Evolutionary conservation across 2,113 vertebrate genomes (phyloP).

Genomic region (Daboia siamensis): DNA sequence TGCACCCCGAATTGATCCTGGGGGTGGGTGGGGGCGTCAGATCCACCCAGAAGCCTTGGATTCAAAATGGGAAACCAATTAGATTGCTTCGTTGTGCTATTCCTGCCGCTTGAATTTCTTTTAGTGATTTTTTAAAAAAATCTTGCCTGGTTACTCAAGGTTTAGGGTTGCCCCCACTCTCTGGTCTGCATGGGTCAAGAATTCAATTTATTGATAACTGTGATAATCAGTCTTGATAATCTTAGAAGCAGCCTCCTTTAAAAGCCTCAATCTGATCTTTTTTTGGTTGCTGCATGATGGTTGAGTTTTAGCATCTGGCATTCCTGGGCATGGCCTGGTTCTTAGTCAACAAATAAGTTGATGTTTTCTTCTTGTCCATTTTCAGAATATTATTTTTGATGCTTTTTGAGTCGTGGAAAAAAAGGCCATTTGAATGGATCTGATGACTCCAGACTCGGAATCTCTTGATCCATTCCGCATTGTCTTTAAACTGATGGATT

Average conservation of each 20-base stretch:
- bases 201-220: background rate
- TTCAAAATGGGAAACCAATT: background rate
- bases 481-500: background rate
- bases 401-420: background rate
- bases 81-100: background rate
- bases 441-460: background rate
- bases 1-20: background rate
- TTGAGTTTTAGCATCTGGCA: background rate
- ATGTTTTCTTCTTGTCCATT: background rate
- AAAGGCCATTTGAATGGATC: background rate
- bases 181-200: background rate
- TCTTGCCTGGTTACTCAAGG: slow-evolving; percentile 47
- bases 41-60: background rate
- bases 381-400: background rate
- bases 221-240: background rate
- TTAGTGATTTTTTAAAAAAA: background rate
- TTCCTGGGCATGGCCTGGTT: background rate
- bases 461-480: background rate
- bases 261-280: slow-evolving; percentile 17
- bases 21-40: background rate
- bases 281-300: slow-evolving; percentile 14
- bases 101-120: background rate
- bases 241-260: background rate
- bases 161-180: slow-evolving; percentile 20
- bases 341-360: background rate